phyloP scores from a whole-genome alignment of 2,888 invertebrate species.

The Aleiodes alternator region DNA sequence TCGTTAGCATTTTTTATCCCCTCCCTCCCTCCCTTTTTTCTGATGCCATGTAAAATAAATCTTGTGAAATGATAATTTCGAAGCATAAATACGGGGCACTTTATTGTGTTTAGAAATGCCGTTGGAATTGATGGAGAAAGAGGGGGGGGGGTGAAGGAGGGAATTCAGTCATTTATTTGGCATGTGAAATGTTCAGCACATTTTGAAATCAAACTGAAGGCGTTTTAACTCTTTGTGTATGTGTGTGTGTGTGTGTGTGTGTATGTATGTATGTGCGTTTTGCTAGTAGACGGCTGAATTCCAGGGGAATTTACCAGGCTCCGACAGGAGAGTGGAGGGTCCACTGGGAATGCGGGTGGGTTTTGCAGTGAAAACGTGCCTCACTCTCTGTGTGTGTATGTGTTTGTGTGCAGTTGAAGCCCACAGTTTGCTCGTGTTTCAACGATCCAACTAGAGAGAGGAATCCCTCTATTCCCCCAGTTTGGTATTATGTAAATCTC shows the following conservation, averaged over 20 bases:
- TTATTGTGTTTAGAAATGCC: neutral
- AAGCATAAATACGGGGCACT: neutral
- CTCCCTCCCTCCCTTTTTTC: neutral
- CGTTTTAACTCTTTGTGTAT: too few relatives aligned
- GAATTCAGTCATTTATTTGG: neutral
- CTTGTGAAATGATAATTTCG: neutral
- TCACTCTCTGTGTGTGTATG: too few relatives aligned
- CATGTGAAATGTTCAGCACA: constrained; percentile 14
- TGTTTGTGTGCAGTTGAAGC: too few relatives aligned
- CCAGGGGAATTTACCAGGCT: constrained; percentile 33
- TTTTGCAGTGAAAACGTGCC: constrained; percentile 49
- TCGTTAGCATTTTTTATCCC: neutral
- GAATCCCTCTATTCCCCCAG: constrained; percentile 8
- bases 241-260: neutral
- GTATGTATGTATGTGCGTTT: neutral
- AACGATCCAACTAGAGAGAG: constrained; percentile 30
- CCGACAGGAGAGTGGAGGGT: constrained; percentile 11
- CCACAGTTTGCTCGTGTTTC: constrained; percentile 3
- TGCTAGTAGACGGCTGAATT: constrained; percentile 17
- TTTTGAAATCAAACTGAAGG: constrained; percentile 25
- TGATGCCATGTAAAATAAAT: neutral
- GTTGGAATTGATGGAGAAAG: neutral
- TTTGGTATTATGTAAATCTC: constrained; percentile 34
- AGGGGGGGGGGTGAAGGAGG: neutral
- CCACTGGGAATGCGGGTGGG: constrained; percentile 30